Conservation (phyloP, 2,113 vertebrate species). For the Gallinago undulata region DNA sequence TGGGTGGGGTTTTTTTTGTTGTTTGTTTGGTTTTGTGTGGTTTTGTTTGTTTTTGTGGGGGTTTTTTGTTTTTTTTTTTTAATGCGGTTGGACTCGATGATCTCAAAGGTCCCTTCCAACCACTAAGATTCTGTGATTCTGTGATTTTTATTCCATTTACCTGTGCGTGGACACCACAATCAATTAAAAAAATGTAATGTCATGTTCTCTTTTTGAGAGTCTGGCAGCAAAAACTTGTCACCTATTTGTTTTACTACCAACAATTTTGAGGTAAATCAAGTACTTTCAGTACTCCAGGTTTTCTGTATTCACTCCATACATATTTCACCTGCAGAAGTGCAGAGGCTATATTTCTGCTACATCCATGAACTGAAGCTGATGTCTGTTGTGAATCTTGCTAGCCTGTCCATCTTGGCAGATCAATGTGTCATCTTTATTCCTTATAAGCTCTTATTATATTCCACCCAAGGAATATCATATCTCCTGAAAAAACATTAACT, state of each 20-base stretch:
- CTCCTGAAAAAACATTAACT: background rate
- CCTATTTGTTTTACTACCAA: background rate
- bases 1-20: too few species aligned
- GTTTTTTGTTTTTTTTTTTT: too few species aligned
- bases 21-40: too few species aligned
- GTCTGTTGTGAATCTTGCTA: background rate
- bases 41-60: too few species aligned
- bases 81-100: too few species aligned
- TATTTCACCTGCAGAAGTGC: background rate
- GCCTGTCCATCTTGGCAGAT: background rate
- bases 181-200: background rate
- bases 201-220: background rate
- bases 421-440: background rate
- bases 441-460: background rate
- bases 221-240: background rate
- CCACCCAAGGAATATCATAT: background rate
- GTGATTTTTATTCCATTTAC: background rate
- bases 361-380: background rate
- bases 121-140: too few species aligned
- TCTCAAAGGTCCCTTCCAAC: too few species aligned
- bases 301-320: background rate
- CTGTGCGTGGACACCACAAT: background rate
- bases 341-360: background rate
- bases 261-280: background rate
- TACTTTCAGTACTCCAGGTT: background rate